phyloP scores from a whole-genome alignment of 1,140 invertebrate species.

The Drosophila ananassae region DNA sequence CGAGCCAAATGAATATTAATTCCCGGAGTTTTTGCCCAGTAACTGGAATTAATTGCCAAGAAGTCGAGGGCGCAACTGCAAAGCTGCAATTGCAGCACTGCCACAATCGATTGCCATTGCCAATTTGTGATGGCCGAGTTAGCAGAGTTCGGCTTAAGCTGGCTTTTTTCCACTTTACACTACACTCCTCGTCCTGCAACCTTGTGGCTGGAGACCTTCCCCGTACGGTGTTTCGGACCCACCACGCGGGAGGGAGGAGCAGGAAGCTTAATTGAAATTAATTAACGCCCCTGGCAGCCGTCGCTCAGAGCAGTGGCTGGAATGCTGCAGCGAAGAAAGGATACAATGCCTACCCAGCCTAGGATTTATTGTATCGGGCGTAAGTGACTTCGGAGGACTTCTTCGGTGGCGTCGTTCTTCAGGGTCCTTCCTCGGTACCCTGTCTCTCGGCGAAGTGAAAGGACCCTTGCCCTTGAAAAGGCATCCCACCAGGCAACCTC shows the following conservation, averaged over 20 bases:
- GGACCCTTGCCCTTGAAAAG: not conserved
- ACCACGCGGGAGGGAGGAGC: not conserved
- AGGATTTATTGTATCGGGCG: no score
- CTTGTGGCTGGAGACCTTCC: not conserved
- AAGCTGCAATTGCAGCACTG: not conserved
- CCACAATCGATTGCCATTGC: slow-evolving; percentile 3
- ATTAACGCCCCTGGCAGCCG: slow-evolving; percentile 26
- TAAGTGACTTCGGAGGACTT: not conserved
- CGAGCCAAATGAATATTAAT: slow-evolving; percentile 65
- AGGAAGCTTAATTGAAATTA: slow-evolving; percentile 44
- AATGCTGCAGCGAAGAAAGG: not conserved
- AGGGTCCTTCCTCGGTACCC: no score
- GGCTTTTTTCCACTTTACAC: not conserved
- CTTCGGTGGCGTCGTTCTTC: no score
- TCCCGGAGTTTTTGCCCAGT: slow-evolving; percentile 14
- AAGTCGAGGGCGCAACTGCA: not conserved
- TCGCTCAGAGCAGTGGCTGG: slow-evolving; percentile 15
- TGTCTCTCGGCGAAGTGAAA: not conserved
- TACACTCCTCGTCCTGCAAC: not conserved
- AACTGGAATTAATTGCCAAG: slow-evolving; percentile 54
- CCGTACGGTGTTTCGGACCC: not conserved
- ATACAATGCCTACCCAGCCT: not conserved
- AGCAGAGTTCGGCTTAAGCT: not conserved
- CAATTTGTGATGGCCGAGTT: not conserved
- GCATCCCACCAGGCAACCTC: slow-evolving; percentile 38